Percentiles rank a stretch among this genome's conserved stretches.
Evolutionary conservation across 2,113 vertebrate genomes (phyloP).

Genomic region (Montifringilla adamsi): DNA sequence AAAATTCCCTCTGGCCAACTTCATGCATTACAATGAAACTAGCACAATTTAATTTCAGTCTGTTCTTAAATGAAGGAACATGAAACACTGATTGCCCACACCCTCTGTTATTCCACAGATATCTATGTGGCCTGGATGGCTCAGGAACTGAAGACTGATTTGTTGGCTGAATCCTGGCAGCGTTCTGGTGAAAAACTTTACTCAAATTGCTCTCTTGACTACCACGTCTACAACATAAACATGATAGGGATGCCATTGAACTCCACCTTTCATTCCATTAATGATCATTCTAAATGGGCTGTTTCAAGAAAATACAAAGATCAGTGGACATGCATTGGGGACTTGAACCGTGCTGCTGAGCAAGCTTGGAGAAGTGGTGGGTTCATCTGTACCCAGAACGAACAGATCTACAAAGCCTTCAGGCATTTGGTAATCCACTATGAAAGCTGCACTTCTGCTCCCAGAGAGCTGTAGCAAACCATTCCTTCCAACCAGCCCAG

Average conservation of each 20-base stretch:
- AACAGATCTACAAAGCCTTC: constrained; percentile 82
- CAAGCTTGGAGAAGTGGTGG: constrained; percentile 87
- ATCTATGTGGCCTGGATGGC: constrained; percentile 90
- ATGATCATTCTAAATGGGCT: constrained; percentile 94
- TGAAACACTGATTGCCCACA: neutral
- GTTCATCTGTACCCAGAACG: constrained; percentile 82
- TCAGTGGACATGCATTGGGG: constrained; percentile 86
- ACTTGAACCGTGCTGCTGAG: constrained; percentile 81
- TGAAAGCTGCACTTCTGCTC: constrained; percentile 69
- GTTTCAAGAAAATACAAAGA: constrained; percentile 71
- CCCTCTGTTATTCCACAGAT: constrained; percentile 72
- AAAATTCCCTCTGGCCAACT: neutral
- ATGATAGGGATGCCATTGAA: constrained; percentile 65
- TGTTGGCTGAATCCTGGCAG: constrained; percentile 89
- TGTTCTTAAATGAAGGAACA: neutral
- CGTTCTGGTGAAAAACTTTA: constrained; percentile 72
- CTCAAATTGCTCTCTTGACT: constrained; percentile 89
- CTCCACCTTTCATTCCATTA: constrained; percentile 73
- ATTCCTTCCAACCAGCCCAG: neutral
- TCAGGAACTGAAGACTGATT: constrained; percentile 79
- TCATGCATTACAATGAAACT: neutral
- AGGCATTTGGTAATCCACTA: constrained; percentile 74
- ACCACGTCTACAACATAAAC: constrained; percentile 85
- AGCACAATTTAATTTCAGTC: neutral
- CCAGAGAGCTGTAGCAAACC: neutral